Evolutionary conservation across 2,888 invertebrate species (phyloP), one percentile per base, ranked within the genome.

Genomic region (Marronus borbonicus): DNA sequence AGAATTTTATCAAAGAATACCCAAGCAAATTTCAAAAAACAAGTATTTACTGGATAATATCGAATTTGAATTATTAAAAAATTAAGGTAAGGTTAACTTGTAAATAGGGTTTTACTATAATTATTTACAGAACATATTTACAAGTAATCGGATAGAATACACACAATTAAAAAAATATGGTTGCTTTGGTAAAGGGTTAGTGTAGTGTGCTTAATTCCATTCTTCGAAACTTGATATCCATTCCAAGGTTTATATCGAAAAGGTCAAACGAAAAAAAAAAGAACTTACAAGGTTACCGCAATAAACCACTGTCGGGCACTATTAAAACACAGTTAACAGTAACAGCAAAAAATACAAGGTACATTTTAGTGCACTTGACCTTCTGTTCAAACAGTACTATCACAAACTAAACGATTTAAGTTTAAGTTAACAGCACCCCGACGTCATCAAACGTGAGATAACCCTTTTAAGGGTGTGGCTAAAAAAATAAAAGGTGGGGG

Each of bases 391-490:
- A 77, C 79, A 74, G 70, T 77, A 70, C 76, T 80, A 80, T 80
- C 78, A 82, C 82, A 79, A 81, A 85, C 82, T 83, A 83, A 83
- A 80, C 80, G 80, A 80, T 79, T 80, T 79, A 78, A 80, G 79
- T 78, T 79, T 76, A 76, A 74, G 79, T 74, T 64, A 64, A 70
- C 79, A 76, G 20, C 58, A 58, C 58, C 44, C 36, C 58, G 72
- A 60, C 44, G 52, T 58, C 72, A 52, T 72, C 72, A 69, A 80
- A 66, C 58, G 78, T 80, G 81, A 84, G 85, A 86, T 86, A 87
- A 87, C 86, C 86, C 86, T 85, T 85, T 80, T 76, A 80, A 81
- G 85, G 86, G 86, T 82, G 86, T 84, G 86, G 85, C 84, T 81
- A 82, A 79, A 80, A 81, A 82, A 82, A 64, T 77, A 81, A 82